A percentile compares a stretch with the other conserved stretches of the same genome.
Conservation (phyloP, 2,113 vertebrate species). For the Chelonoidis abingdonii region DNA sequence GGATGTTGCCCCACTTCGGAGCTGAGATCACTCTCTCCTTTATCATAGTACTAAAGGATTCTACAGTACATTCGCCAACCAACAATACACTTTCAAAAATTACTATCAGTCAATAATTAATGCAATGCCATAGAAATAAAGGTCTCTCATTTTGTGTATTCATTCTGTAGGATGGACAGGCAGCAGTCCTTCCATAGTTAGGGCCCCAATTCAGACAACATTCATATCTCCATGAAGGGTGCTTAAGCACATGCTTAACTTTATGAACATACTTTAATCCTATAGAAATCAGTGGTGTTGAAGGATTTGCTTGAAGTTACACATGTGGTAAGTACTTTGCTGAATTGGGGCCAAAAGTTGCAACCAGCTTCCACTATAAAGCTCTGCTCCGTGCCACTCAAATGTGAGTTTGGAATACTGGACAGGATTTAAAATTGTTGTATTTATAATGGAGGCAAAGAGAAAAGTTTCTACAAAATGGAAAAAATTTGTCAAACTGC, state of each 20-base stretch:
- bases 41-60: neutral
- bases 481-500: neutral
- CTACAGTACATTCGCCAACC: no score
- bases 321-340: neutral
- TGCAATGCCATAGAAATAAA: neutral
- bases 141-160: no score
- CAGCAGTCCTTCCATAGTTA: neutral
- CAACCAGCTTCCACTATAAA: neutral
- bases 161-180: no score
- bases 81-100: neutral
- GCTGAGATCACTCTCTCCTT: neutral
- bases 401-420: accelerated
- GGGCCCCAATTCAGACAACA: neutral
- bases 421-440: neutral
- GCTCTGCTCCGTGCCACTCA: neutral
- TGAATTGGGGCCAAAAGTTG: neutral
- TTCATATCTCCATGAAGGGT: neutral
- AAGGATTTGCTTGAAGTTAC: neutral
- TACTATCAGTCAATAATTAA: neutral
- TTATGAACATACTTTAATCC: neutral
- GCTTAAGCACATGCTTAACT: neutral
- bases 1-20: neutral
- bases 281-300: neutral
- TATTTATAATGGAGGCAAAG: neutral
- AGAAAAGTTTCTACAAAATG: neutral